A percentile compares a stretch with the other conserved stretches of the same genome.
Evolutionary conservation across 2,797 vertebrate species (phyloP).

Genomic region (Sciaenops ocellatus): DNA sequence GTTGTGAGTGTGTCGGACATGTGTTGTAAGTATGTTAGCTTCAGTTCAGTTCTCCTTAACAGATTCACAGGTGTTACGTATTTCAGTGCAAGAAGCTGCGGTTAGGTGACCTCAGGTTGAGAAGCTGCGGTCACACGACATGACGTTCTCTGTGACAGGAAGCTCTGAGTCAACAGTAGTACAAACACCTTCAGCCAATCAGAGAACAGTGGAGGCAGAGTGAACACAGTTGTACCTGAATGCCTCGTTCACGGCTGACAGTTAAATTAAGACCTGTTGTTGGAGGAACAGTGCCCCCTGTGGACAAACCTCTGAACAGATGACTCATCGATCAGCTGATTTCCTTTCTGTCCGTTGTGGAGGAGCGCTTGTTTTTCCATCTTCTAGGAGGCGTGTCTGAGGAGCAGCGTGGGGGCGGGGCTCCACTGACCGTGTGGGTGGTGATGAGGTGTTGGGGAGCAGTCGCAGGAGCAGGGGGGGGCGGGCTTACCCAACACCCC

Average conservation of each 20-base stretch:
- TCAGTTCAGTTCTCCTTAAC: conserved; percentile 79
- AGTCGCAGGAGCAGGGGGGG: conserved; percentile 65
- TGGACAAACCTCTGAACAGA: background rate
- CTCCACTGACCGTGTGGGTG: conserved; percentile 65
- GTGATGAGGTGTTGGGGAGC: conserved; percentile 64
- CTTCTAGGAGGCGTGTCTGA: conserved; percentile 66
- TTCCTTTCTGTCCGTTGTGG: background rate
- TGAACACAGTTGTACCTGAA: conserved; percentile 15
- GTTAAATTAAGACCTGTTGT: background rate
- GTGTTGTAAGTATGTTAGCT: background rate
- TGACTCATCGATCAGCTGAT: background rate
- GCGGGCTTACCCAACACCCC: conserved; percentile 93
- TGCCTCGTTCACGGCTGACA: background rate
- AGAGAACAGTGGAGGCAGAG: background rate
- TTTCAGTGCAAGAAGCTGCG: conserved; percentile 77
- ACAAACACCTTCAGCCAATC: conserved; percentile 43
- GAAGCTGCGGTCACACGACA: conserved; percentile 90
- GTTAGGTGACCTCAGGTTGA: conserved; percentile 88
- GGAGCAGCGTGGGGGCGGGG: conserved; percentile 61
- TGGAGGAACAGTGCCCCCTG: background rate
- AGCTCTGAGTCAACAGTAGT: conserved; percentile 87
- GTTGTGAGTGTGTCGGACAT: background rate
- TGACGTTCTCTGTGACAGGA: conserved; percentile 83
- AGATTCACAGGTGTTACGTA: conserved; percentile 79
- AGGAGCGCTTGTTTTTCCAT: background rate